These are phyloP conservation scores for Oriolus oriolus DNA, from an alignment of 2,113 vertebrate genomes.

Conservation along the genomic window DNA sequence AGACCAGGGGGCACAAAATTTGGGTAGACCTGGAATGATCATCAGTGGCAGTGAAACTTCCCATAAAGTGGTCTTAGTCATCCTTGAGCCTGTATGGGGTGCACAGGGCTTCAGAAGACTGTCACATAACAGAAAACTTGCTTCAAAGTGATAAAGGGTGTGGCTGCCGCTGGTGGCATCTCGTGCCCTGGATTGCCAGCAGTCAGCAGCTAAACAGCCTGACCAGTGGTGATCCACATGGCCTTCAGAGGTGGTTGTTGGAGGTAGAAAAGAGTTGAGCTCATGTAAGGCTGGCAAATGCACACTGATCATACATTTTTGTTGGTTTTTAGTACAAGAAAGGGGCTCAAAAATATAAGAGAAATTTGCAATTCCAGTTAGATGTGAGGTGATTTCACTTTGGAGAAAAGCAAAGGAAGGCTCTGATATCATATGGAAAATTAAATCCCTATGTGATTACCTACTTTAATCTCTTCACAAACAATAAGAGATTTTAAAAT, in stretches of 20 bases:
- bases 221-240: neutral
- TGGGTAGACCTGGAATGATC: neutral
- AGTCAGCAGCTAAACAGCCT: neutral
- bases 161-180: neutral
- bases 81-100: neutral
- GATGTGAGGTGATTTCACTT: neutral
- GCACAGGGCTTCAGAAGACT: neutral
- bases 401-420: neutral
- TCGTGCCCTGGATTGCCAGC: neutral
- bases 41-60: neutral
- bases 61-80: neutral
- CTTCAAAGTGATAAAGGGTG: neutral
- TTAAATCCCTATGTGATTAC: neutral
- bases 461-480: neutral
- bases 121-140: neutral
- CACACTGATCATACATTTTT: neutral
- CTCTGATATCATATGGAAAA: neutral
- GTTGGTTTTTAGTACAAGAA: neutral
- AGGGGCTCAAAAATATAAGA: neutral
- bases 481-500: neutral
- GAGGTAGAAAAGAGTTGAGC: neutral
- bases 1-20: neutral
- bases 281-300: neutral
- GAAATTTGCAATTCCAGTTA: neutral
- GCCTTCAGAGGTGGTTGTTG: neutral